These are phyloP conservation scores for Labeo catla DNA, from an alignment of 2,113 vertebrate genomes.

Conservation along the genomic window DNA sequence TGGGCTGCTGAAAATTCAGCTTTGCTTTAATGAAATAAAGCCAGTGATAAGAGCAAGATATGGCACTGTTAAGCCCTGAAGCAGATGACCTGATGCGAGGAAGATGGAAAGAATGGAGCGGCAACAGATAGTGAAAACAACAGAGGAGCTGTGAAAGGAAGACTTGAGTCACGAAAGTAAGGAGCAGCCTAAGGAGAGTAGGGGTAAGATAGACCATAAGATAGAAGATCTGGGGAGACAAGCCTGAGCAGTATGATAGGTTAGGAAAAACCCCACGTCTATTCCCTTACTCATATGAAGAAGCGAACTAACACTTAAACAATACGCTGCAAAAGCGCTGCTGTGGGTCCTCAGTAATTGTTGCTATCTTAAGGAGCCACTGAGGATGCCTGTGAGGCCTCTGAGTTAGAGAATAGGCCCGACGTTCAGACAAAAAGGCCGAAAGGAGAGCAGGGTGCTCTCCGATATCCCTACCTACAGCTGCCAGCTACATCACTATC, in stretches of 20 bases:
- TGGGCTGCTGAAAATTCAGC: background rate
- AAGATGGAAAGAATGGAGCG: constrained; percentile 28
- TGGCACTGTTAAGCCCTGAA: background rate
- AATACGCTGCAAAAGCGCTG: constrained; percentile 16
- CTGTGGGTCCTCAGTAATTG: constrained; percentile 43
- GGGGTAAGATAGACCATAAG: constrained; percentile 57
- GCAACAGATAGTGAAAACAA: constrained; percentile 22
- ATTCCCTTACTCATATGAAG: constrained; percentile 9
- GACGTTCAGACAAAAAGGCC: constrained; percentile 57
- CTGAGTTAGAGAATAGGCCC: constrained; percentile 24
- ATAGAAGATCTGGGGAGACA: constrained; percentile 59
- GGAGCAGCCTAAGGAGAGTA: constrained; percentile 55
- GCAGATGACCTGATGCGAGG: constrained; percentile 17
- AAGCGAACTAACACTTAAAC: constrained; percentile 16
- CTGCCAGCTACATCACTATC: constrained; percentile 49
- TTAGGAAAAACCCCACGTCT: background rate
- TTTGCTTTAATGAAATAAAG: background rate
- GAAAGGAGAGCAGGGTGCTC: constrained; percentile 48
- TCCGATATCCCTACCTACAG: constrained; percentile 43
- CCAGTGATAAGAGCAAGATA: constrained; percentile 7
- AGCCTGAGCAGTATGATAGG: background rate
- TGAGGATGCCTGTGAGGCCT: background rate
- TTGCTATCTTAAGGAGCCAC: constrained; percentile 25
- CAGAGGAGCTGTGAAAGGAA: constrained; percentile 48
- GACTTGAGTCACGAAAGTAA: background rate